phyloP scores from a whole-genome alignment of 1,140 invertebrate species.

The Drosophila erecta region DNA sequence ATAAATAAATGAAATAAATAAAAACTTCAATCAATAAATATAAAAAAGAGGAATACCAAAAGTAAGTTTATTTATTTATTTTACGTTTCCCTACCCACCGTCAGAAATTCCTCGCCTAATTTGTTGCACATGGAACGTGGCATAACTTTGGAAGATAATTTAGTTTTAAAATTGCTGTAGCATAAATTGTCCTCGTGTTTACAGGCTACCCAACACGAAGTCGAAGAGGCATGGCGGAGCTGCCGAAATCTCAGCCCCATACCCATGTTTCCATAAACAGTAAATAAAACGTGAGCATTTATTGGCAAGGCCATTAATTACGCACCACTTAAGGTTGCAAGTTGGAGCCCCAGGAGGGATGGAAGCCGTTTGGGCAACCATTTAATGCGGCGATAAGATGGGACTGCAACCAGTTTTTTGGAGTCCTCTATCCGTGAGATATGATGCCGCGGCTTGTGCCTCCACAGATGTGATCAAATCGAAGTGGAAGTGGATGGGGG shows the following conservation, averaged over 20 bases:
- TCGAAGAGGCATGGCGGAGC: constrained; percentile 21
- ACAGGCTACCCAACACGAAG: constrained; percentile 54
- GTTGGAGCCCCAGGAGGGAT: constrained; percentile 35
- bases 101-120: constrained; percentile 21
- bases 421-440: constrained; percentile 13
- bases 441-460: constrained; percentile 43
- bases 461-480: constrained; percentile 52
- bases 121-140: constrained; percentile 36
- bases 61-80: background rate
- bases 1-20: background rate
- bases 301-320: constrained; percentile 72
- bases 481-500: constrained; percentile 23
- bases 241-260: constrained; percentile 39
- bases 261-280: constrained; percentile 56
- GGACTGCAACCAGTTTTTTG: constrained; percentile 43
- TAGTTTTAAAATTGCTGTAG: constrained; percentile 48
- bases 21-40: background rate
- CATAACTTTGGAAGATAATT: constrained; percentile 54
- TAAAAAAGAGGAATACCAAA: background rate
- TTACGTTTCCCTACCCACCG: background rate
- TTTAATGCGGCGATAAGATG: constrained; percentile 52
- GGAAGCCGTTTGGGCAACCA: constrained; percentile 51
- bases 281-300: constrained; percentile 77
- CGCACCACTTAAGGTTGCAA: constrained; percentile 53
- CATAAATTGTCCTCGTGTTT: constrained; percentile 73